Percentiles rank a stretch among this genome's conserved stretches.
phyloP scores from a whole-genome alignment of 2,797 vertebrate species.

The Urocyon cinereoargenteus region DNA sequence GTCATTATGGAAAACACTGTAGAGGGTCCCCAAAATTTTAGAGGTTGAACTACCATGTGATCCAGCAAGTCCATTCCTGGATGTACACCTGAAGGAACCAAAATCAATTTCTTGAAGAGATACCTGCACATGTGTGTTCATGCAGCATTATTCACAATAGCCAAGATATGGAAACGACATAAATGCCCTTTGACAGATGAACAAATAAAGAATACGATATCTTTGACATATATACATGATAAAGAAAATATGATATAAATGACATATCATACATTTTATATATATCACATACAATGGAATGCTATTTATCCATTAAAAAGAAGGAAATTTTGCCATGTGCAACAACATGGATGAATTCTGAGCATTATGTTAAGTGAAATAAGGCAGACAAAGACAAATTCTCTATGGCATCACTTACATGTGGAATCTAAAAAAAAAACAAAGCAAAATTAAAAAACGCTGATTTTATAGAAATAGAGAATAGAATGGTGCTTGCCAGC shows the following conservation, averaged over 20 bases:
- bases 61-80: background rate
- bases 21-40: background rate
- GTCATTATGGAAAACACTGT: background rate
- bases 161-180: background rate
- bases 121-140: background rate
- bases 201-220: background rate
- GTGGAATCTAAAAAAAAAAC: background rate
- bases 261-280: background rate
- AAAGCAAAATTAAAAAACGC: background rate
- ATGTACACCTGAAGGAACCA: background rate
- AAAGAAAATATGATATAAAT: background rate
- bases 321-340: background rate
- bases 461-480: background rate
- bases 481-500: background rate
- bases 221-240: background rate
- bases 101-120: background rate
- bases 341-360: background rate
- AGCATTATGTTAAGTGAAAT: background rate
- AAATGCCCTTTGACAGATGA: background rate
- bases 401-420: background rate
- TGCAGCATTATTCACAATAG: background rate
- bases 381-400: background rate
- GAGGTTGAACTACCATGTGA: background rate
- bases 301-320: background rate
- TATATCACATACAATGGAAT: background rate